phyloP scores from a whole-genome alignment of 2,888 invertebrate genomes.

The Oligia latruncula region DNA sequence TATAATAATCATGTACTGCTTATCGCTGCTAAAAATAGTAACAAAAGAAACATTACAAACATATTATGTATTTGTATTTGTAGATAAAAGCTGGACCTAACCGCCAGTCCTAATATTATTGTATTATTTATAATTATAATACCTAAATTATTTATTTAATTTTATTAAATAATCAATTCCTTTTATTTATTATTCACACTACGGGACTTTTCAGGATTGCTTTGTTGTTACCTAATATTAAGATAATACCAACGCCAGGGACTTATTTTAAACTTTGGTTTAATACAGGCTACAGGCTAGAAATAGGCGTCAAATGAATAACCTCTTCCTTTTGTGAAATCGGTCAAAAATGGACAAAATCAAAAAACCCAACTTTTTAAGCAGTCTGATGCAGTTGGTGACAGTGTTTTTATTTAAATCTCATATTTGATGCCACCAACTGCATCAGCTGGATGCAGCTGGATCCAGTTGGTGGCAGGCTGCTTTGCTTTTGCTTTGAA shows the following conservation, averaged over 20 bases:
- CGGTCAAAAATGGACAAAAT: not conserved
- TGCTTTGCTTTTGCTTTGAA: no score
- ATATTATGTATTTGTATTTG: constrained; percentile 1
- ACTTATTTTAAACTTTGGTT: not conserved
- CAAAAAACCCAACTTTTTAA: not conserved
- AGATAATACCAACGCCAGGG: not conserved
- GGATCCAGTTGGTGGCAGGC: no score
- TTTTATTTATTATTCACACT: not conserved
- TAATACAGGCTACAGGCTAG: not conserved
- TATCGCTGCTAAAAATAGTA: constrained; percentile 29
- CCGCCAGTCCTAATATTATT: not conserved
- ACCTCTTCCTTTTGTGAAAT: no score
- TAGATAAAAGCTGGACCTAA: not conserved
- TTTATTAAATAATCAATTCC: not conserved
- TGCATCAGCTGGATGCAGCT: no score
- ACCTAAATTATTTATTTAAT: not conserved
- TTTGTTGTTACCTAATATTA: constrained; percentile 3
- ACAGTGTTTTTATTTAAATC: no score
- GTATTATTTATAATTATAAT: not conserved
- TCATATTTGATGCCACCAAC: no score
- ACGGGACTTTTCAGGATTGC: constrained; percentile 1
- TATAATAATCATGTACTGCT: not conserved
- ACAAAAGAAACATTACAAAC: constrained; percentile 19
- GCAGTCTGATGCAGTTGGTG: no score
- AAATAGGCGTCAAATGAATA: not conserved